Conservation (phyloP, 2,797 vertebrate species). For the Mus spretus region DNA sequence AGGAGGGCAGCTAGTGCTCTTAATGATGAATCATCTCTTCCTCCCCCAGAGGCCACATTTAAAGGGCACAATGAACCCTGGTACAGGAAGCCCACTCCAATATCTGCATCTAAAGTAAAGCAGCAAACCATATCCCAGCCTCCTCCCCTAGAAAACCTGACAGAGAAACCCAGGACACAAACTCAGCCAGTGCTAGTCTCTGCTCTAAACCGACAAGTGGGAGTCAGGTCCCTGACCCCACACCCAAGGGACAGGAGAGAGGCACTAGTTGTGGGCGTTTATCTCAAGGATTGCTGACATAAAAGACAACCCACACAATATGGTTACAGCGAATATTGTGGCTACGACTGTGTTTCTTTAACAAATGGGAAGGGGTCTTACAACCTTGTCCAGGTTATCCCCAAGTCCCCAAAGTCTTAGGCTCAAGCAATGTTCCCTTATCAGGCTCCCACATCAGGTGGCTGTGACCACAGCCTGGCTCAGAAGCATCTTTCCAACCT, state of each 20-base stretch:
- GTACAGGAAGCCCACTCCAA: not conserved
- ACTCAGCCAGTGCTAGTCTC: no score
- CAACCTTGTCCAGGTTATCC: not conserved
- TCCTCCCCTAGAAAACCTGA: not conserved
- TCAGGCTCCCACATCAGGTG: not conserved
- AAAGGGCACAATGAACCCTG: not conserved
- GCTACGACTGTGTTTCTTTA: not conserved
- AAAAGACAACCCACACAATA: not conserved
- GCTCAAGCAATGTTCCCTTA: not conserved
- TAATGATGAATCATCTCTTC: not conserved
- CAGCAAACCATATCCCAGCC: not conserved
- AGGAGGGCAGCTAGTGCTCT: not conserved
- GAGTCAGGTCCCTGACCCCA: not conserved
- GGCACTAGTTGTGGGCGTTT: not conserved
- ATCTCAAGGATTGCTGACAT: not conserved
- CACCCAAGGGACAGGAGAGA: not conserved
- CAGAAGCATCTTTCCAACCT: not conserved
- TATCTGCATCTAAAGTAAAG: not conserved
- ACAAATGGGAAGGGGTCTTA: not conserved
- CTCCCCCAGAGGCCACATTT: not conserved
- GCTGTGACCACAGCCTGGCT: not conserved
- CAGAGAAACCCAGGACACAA: not conserved
- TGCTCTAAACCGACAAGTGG: not conserved
- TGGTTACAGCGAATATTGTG: not conserved
- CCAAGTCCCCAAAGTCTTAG: not conserved